These are phyloP conservation scores for Drosophila nigritarsus DNA, from an alignment of 2,888 invertebrate species.

Conservation along the genomic window DNA sequence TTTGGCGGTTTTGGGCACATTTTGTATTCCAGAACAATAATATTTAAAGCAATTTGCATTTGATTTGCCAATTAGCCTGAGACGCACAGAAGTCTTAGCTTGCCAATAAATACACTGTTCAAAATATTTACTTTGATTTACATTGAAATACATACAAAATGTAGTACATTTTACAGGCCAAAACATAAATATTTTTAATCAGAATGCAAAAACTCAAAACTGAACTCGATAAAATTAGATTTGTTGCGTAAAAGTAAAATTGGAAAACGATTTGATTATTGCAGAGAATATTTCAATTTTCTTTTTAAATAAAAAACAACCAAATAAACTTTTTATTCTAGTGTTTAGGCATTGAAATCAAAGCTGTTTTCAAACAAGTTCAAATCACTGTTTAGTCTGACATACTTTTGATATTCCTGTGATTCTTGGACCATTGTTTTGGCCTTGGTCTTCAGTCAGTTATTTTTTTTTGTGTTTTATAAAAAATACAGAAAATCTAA, in stretches of 20 bases:
- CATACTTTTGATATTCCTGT: not conserved
- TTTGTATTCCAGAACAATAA: slow-evolving; percentile 18
- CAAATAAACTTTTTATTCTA: not conserved
- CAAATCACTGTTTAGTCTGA: not conserved
- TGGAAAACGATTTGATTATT: not conserved
- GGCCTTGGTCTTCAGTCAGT: no score
- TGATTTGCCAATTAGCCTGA: slow-evolving; percentile 20
- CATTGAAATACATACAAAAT: not conserved
- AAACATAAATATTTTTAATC: not conserved
- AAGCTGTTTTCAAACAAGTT: not conserved
- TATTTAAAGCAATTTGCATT: slow-evolving; percentile 22
- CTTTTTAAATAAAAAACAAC: fast-evolving
- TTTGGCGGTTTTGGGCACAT: slow-evolving; percentile 62
- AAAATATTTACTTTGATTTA: not conserved
- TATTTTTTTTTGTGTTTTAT: fast-evolving
- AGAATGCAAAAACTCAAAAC: not conserved
- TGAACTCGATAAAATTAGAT: not conserved
- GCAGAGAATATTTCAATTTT: not conserved
- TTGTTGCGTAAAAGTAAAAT: not conserved
- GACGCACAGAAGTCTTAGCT: slow-evolving; percentile 4
- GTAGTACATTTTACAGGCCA: not conserved
- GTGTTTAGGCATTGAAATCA: not conserved
- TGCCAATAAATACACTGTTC: slow-evolving; percentile 4
- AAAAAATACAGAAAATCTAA: no score
- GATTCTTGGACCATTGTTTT: not conserved